These are phyloP conservation scores for Takifugu flavidus DNA, from an alignment of 2,113 vertebrate species.

Conservation along the genomic window DNA sequence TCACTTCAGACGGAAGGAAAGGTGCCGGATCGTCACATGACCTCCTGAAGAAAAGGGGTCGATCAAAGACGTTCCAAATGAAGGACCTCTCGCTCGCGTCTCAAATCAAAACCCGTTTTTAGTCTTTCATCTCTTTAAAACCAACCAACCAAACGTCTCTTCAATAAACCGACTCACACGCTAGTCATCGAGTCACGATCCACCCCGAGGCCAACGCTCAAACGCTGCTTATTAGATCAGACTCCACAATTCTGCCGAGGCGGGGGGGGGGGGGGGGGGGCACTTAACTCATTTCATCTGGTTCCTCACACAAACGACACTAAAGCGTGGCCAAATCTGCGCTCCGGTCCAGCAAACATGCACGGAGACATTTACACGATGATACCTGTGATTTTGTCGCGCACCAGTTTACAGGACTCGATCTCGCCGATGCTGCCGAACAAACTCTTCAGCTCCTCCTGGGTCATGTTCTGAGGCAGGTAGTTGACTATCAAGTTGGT, in stretches of 20 bases:
- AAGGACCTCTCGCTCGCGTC: too few species aligned
- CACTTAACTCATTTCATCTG: not conserved
- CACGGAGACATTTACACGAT: not conserved
- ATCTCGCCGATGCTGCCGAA: constrained; percentile 97
- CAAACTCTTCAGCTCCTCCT: constrained; percentile 95
- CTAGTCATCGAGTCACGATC: not conserved
- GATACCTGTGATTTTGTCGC: constrained; percentile 98
- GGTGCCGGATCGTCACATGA: too few species aligned
- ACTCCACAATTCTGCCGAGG: not conserved
- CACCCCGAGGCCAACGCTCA: not conserved
- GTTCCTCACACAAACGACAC: not conserved
- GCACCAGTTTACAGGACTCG: constrained; percentile 96
- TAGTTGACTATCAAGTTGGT: constrained; percentile 99
- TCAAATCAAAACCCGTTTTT: too few species aligned
- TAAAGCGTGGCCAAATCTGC: not conserved
- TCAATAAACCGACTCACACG: too few species aligned
- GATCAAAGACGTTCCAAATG: too few species aligned
- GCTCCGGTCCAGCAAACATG: constrained; percentile 5
- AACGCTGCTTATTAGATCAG: not conserved
- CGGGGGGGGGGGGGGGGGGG: too few species aligned
- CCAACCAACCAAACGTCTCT: too few species aligned
- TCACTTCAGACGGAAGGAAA: too few species aligned
- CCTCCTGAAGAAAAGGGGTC: too few species aligned
- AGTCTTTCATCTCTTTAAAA: too few species aligned
- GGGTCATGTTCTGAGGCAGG: constrained; percentile 98